A percentile compares a stretch with the other conserved stretches of the same genome.
Conservation (phyloP, 2,888 invertebrate species). For the Nineta flava region DNA sequence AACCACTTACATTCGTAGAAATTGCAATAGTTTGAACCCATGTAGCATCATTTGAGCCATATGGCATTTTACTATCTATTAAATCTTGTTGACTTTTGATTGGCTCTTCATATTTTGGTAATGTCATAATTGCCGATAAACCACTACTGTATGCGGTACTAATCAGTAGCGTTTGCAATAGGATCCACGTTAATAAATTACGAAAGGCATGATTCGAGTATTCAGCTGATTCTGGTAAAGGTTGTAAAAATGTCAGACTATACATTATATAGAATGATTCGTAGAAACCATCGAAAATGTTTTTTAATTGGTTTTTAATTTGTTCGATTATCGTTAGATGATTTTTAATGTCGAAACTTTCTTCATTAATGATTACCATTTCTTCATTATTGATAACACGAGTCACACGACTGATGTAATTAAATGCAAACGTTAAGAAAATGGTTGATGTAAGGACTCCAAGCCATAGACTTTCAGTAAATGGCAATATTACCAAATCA, state of each 20-base stretch:
- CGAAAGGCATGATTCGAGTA: constrained; percentile 16
- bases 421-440: background rate
- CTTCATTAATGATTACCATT: too few species aligned
- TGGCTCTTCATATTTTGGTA: constrained; percentile 40
- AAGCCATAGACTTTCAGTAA: background rate
- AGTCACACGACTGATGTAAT: background rate
- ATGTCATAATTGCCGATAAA: constrained; percentile 34
- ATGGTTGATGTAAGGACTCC: background rate
- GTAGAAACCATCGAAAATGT: background rate
- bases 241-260: background rate
- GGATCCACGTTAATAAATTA: constrained; percentile 32
- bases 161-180: constrained; percentile 39
- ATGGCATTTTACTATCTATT: constrained; percentile 36
- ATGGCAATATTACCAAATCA: background rate
- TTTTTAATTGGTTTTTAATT: too few species aligned
- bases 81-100: constrained; percentile 46
- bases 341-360: too few species aligned
- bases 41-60: constrained; percentile 50
- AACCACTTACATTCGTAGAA: constrained; percentile 38
- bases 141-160: constrained; percentile 50
- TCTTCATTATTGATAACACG: background rate
- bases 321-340: too few species aligned
- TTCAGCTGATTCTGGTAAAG: background rate
- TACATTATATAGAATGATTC: background rate
- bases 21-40: constrained; percentile 44